Percentiles rank a stretch among this genome's conserved stretches.
These are phyloP conservation scores for Solea solea DNA, from an alignment of 2,113 vertebrate genomes.

Conservation along the genomic window DNA sequence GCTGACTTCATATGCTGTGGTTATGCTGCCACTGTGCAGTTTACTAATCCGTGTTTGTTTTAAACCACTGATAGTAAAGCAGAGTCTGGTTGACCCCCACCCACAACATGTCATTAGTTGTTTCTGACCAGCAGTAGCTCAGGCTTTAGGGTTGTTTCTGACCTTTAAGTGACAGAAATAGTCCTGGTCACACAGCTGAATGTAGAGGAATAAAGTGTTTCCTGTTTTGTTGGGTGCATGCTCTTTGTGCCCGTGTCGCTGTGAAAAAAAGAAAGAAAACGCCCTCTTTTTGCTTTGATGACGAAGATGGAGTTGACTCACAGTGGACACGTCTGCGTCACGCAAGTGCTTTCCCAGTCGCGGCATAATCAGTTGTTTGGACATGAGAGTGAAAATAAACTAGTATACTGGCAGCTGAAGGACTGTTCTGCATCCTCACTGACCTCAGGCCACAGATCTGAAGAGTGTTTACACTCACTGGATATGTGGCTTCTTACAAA, in stretches of 20 bases:
- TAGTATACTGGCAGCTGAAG: background rate
- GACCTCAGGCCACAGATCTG: conserved; percentile 39
- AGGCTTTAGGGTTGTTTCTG: background rate
- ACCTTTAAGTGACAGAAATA: conserved; percentile 8
- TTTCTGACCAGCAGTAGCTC: background rate
- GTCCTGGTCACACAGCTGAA: conserved; percentile 11
- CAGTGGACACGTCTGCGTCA: conserved; percentile 9
- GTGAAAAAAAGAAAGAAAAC: background rate
- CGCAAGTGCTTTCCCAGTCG: background rate
- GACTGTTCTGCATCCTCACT: conserved; percentile 8
- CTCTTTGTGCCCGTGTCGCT: background rate
- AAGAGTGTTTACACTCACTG: conserved; percentile 35
- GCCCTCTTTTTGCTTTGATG: background rate
- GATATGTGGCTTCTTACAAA: conserved; percentile 11
- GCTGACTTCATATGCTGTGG: no score
- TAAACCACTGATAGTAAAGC: background rate
- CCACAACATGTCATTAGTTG: background rate
- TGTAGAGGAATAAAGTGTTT: background rate
- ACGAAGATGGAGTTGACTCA: background rate
- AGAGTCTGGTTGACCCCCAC: background rate
- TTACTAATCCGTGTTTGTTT: background rate
- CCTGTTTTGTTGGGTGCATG: background rate
- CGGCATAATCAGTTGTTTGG: conserved; percentile 4
- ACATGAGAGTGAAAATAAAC: conserved; percentile 26
- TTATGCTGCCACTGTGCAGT: no score